Conservation (phyloP, 1,140 invertebrate genomes). For the Pantala flavescens region DNA sequence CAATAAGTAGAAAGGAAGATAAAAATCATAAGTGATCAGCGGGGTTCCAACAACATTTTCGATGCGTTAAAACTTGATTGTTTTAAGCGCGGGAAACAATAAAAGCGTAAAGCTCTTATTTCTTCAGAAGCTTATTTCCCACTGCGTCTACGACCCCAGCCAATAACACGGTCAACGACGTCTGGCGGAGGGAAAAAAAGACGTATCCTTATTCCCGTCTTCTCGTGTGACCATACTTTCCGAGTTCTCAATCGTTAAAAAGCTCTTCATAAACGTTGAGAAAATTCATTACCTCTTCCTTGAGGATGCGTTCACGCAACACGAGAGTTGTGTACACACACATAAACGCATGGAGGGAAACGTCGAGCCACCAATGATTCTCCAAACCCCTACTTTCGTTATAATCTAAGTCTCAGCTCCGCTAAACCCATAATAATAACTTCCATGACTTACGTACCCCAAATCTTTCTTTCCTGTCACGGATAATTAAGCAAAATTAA, state of each 20-base stretch:
- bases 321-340: not conserved
- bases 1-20: no score
- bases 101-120: not conserved
- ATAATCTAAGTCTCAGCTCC: no score
- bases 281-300: not conserved
- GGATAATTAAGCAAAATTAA: no score
- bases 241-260: not conserved
- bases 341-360: not conserved
- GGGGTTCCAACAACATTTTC: no score
- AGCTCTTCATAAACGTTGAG: not conserved
- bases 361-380: not conserved
- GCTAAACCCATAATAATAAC: no score
- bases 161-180: not conserved
- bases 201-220: not conserved
- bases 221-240: not conserved
- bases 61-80: no score
- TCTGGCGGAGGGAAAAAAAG: not conserved
- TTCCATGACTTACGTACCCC: no score
- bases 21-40: no score
- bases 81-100: no score
- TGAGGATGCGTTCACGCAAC: not conserved
- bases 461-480: no score
- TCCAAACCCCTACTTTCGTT: no score
- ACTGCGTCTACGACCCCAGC: not conserved
- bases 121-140: not conserved